A percentile compares a stretch with the other conserved stretches of the same genome.
Evolutionary conservation across 2,113 vertebrate genomes (phyloP).

Genomic region (Eupsittula cactorum): DNA sequence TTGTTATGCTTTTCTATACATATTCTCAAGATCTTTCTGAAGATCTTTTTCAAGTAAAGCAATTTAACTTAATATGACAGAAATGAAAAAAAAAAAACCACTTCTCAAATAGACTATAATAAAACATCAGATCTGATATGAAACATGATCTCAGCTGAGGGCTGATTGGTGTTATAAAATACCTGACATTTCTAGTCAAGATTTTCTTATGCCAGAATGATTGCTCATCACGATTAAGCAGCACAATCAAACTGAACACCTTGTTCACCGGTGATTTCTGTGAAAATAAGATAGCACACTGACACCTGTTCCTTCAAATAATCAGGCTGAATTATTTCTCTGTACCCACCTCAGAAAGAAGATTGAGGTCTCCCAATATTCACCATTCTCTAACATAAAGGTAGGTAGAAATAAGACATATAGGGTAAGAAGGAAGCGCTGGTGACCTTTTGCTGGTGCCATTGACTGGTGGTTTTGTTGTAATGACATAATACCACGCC

Average conservation of each 20-base stretch:
- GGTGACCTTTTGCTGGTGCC: not conserved
- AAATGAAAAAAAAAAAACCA: not conserved
- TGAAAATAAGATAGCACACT: not conserved
- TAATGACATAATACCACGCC: not conserved
- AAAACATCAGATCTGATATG: not conserved
- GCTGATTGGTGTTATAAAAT: not conserved
- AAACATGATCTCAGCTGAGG: not conserved
- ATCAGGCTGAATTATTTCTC: not conserved
- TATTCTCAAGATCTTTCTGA: not conserved
- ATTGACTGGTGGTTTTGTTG: not conserved
- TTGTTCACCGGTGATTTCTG: not conserved
- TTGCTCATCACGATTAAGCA: not conserved
- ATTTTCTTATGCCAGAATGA: not conserved
- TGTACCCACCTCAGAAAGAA: not conserved
- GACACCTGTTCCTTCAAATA: not conserved
- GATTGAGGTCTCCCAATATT: not conserved
- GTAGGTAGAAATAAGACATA: rapidly evolving
- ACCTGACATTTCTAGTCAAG: not conserved
- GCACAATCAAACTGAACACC: not conserved
- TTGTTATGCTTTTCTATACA: not conserved
- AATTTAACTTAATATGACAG: not conserved
- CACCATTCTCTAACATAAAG: not conserved
- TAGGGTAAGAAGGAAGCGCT: not conserved
- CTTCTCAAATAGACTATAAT: not conserved
- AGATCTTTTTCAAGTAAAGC: not conserved